Percentiles rank a stretch among this genome's conserved stretches.
phyloP scores from a whole-genome alignment of 2,113 vertebrate species.

The Lagopus leucura region DNA sequence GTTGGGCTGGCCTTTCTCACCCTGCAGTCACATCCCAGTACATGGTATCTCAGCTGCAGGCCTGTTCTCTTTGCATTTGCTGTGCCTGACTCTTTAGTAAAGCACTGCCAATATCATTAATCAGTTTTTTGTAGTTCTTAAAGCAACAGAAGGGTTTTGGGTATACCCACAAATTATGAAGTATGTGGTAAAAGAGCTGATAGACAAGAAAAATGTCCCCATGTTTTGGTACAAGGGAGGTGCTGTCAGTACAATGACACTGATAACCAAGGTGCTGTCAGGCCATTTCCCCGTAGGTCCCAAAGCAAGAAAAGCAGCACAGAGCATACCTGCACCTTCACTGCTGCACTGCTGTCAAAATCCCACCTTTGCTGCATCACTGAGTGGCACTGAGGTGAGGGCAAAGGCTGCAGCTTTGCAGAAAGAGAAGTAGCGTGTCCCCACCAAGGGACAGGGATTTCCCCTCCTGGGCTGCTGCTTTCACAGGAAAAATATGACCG shows the following conservation, averaged over 20 bases:
- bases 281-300: neutral
- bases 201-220: neutral
- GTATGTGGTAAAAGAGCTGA: neutral
- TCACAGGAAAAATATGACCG: neutral
- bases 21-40: neutral
- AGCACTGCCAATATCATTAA: neutral
- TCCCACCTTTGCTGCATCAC: accelerated
- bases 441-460: neutral
- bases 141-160: neutral
- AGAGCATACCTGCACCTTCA: neutral
- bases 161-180: neutral
- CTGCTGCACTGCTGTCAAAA: neutral
- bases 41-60: neutral
- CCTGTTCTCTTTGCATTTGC: neutral
- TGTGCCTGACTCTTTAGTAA: neutral
- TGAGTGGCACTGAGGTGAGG: accelerated
- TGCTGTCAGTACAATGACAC: neutral
- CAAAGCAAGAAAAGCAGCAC: neutral
- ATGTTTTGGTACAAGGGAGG: neutral
- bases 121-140: neutral
- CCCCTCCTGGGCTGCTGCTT: neutral
- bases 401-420: neutral
- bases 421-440: neutral
- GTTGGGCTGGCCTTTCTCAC: neutral
- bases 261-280: neutral